Base-by-base conservation (phyloP, 2,888 invertebrate species). In the Heliconius ismenius region DNA sequence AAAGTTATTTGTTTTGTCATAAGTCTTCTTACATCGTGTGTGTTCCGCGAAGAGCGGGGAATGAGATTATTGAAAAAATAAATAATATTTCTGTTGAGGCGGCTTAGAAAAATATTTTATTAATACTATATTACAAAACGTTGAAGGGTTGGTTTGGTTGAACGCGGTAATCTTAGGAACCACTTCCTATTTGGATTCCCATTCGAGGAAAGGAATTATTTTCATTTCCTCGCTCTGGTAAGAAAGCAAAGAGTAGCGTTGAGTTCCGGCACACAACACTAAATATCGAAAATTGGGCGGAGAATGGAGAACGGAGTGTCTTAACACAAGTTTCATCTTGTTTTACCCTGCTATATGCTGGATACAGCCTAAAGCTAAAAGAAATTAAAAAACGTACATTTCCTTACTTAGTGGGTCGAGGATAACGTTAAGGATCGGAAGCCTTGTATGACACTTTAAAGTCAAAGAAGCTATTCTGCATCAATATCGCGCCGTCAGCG, bases 401-500 rank as follows among this genome's bases (percentile, higher is more conserved):
- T 60, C 18, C 32, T 62, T 43, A 62, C 39, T 7, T 39, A 62
- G 26, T 62, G n/a, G n/a, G 64, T 32, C 24, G 75, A 64, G 49
- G 62, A 32, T 32, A 54, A 69, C 39, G 63, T 32, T 39, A 49
- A 76, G 70, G 74, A 72, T 77, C 54, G 63, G 77, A 64, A 68
- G 69, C 73, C 70, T 69, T 63, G 79, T 76, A 79, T 73, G 74
- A 76, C 74, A 77, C 79, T 81, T 77, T 63, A 81, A 77, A 75
- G 75, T 77, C 75, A 80, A 79, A 81, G 70, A n/a, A 75, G 77
- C 78, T 78, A 80, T 79, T 79, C 79, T 79, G 76, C 76, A 79
- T 81, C 81, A 79, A 84, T 82, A 80, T 72, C 77, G 81, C 78
- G 73, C 65, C 79, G 82, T 84, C 84, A 84, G 84, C 84, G 78